Conservation (phyloP, 2,888 invertebrate species). For the Ramazzottius varieornatus region DNA sequence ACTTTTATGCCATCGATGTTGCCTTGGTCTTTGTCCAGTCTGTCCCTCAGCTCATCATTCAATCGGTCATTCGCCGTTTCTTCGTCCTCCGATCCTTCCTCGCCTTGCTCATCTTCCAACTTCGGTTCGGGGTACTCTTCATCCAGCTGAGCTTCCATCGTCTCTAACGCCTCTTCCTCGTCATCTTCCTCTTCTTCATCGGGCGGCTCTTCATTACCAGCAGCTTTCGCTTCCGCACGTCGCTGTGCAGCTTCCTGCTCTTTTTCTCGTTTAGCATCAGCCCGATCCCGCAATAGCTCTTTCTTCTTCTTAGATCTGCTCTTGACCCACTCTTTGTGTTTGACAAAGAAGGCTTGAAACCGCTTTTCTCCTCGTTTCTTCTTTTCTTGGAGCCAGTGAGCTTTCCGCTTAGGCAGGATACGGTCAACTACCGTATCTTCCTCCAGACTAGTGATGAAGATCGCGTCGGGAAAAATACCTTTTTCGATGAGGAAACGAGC, state of each 20-base stretch:
- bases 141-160: background rate
- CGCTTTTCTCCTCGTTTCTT: conserved; percentile 3
- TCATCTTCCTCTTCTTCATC: background rate
- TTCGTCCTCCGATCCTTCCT: background rate
- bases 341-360: background rate
- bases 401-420: conserved; percentile 17
- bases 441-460: conserved; percentile 17
- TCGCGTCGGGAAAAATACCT: conserved; percentile 21
- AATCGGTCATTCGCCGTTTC: background rate
- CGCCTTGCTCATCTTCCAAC: background rate
- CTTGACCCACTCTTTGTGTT: background rate
- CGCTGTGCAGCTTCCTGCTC: background rate
- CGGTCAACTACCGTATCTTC: conserved; percentile 17
- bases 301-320: background rate
- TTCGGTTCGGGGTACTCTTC: background rate
- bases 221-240: background rate
- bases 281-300: background rate
- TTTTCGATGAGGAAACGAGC: conserved; percentile 17
- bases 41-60: background rate
- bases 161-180: background rate
- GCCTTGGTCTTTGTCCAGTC: background rate
- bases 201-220: background rate
- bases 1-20: background rate
- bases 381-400: conserved; percentile 8
- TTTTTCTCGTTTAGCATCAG: background rate